These are phyloP conservation scores for Pycnonotus jocosus DNA, from an alignment of 2,113 vertebrate genomes.

Conservation along the genomic window DNA sequence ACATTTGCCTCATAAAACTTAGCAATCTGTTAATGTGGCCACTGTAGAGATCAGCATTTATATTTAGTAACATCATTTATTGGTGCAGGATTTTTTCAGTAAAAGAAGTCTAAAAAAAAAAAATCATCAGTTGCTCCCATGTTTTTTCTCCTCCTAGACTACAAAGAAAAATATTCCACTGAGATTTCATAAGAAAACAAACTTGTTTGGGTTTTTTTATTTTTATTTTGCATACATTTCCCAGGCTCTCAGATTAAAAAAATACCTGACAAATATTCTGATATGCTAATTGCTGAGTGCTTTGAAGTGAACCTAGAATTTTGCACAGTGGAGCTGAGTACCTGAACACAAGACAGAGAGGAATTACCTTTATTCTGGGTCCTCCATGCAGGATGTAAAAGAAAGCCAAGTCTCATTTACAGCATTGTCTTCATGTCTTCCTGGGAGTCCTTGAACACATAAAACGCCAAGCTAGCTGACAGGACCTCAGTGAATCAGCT, in stretches of 20 bases:
- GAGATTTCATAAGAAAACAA: background rate
- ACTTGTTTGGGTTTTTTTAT: background rate
- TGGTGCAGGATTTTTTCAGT: background rate
- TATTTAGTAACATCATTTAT: conserved; percentile 22
- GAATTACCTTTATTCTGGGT: background rate
- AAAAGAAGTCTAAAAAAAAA: background rate
- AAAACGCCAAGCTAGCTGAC: background rate
- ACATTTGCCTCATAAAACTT: background rate
- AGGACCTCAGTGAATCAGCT: background rate
- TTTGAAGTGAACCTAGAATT: background rate
- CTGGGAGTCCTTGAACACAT: background rate
- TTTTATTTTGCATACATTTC: background rate
- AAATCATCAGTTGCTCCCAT: background rate
- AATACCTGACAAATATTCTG: background rate
- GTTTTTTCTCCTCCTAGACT: background rate
- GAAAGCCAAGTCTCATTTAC: background rate
- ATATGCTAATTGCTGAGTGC: background rate
- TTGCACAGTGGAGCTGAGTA: background rate
- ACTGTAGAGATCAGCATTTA: background rate
- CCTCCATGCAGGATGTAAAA: background rate
- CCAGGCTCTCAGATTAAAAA: background rate
- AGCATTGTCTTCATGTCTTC: background rate
- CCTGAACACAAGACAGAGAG: background rate
- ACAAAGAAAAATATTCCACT: background rate
- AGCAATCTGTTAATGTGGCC: conserved; percentile 10